phyloP scores from a whole-genome alignment of 2,888 invertebrate genomes.

The Pinctada fucata region DNA sequence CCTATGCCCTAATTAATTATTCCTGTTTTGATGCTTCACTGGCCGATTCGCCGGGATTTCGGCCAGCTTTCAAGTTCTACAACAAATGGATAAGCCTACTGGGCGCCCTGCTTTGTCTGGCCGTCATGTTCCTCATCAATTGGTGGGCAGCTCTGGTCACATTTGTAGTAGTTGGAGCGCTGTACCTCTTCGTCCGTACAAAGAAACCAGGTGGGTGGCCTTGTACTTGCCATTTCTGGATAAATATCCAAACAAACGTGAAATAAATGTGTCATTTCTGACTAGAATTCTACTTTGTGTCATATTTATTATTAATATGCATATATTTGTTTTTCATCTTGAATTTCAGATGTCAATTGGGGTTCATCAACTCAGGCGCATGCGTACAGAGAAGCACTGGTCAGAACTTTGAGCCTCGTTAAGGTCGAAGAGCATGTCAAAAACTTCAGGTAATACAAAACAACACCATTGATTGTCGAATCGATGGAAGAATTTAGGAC shows the following conservation, averaged over 20 bases:
- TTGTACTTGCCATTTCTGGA: no score
- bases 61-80: constrained; percentile 77
- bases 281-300: no score
- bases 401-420: constrained; percentile 91
- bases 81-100: constrained; percentile 76
- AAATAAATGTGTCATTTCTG: neutral
- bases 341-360: constrained; percentile 90
- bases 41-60: constrained; percentile 76
- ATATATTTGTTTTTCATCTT: neutral
- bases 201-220: constrained; percentile 88
- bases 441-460: constrained; percentile 84
- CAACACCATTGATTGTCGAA: no score
- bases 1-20: constrained; percentile 76
- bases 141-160: constrained; percentile 94
- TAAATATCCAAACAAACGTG: no score
- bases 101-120: constrained; percentile 78
- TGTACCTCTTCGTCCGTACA: constrained; percentile 95
- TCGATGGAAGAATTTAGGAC: no score
- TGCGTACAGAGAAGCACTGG: constrained; percentile 93
- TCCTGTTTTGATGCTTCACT: constrained; percentile 77
- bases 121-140: constrained; percentile 95
- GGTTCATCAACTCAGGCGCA: constrained; percentile 98
- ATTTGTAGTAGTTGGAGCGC: constrained; percentile 87
- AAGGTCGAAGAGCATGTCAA: constrained; percentile 98
- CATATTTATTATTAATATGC: no score